Percentiles rank a stretch among this genome's conserved stretches.
Conservation (phyloP, 2,113 vertebrate genomes). For the Todiramphus chloris region DNA sequence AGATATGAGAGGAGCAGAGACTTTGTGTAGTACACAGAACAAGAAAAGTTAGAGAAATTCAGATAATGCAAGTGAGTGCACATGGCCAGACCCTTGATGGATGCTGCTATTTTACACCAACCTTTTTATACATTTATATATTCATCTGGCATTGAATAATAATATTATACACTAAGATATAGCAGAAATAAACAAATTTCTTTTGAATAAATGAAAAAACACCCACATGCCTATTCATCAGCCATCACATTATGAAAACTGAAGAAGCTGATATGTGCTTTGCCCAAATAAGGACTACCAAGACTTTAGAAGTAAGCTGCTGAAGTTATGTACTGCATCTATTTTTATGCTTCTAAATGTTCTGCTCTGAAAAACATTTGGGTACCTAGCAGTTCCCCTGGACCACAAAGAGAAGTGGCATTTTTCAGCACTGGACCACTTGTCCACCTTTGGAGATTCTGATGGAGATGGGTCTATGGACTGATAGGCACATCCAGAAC, state of each 20-base stretch:
- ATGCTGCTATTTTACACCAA: neutral
- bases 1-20: slow-evolving; percentile 20
- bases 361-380: neutral
- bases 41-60: slow-evolving; percentile 1
- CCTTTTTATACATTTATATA: neutral
- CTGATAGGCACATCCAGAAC: neutral
- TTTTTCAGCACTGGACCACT: neutral
- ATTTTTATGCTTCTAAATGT: neutral
- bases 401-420: neutral
- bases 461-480: neutral
- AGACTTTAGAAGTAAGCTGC: neutral
- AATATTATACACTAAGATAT: neutral
- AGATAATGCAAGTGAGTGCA: neutral
- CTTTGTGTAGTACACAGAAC: neutral
- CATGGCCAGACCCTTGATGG: neutral
- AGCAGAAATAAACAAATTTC: neutral
- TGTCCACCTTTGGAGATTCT: neutral
- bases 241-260: neutral
- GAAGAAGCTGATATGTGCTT: neutral
- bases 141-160: neutral
- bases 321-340: neutral
- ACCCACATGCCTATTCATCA: neutral
- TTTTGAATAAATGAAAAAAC: neutral
- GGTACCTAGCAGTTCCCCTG: neutral
- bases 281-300: neutral